Evolutionary conservation across 2,797 vertebrate genomes (phyloP).

Genomic region (Rhinoraja longicauda): DNA sequence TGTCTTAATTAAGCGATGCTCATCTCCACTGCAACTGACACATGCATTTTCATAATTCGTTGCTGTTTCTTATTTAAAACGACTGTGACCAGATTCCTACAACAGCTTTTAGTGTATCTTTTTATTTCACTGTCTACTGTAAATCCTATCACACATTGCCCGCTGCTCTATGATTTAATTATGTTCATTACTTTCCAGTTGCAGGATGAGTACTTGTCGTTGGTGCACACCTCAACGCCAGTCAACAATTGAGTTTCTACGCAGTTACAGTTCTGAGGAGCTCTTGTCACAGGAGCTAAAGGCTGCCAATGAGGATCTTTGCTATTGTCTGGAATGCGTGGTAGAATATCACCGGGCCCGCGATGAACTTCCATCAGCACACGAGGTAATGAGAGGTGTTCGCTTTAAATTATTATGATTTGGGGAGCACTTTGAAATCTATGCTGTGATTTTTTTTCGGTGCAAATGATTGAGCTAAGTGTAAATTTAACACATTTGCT

Average conservation of each 20-base stretch:
- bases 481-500: background rate
- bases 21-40: background rate
- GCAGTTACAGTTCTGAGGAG: slow-evolving; percentile 53
- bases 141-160: background rate
- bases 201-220: slow-evolving; percentile 66
- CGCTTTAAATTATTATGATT: background rate
- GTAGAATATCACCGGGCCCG: slow-evolving; percentile 67
- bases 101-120: background rate
- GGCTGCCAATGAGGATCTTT: slow-evolving; percentile 63
- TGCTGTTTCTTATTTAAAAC: background rate
- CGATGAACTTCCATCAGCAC: slow-evolving; percentile 56
- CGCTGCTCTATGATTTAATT: background rate
- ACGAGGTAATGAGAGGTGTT: slow-evolving; percentile 57
- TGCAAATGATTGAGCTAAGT: background rate
- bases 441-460: background rate
- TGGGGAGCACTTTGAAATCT: background rate
- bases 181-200: background rate
- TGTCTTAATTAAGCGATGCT: background rate
- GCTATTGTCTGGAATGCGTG: slow-evolving; percentile 72
- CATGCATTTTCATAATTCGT: background rate
- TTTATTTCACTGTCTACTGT: background rate
- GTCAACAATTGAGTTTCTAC: slow-evolving; percentile 52
- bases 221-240: slow-evolving; percentile 65
- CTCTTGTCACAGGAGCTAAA: slow-evolving; percentile 48
- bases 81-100: background rate